These are phyloP conservation scores for Hirundichthys speculiger DNA, from an alignment of 2,113 vertebrate species.

Conservation along the genomic window DNA sequence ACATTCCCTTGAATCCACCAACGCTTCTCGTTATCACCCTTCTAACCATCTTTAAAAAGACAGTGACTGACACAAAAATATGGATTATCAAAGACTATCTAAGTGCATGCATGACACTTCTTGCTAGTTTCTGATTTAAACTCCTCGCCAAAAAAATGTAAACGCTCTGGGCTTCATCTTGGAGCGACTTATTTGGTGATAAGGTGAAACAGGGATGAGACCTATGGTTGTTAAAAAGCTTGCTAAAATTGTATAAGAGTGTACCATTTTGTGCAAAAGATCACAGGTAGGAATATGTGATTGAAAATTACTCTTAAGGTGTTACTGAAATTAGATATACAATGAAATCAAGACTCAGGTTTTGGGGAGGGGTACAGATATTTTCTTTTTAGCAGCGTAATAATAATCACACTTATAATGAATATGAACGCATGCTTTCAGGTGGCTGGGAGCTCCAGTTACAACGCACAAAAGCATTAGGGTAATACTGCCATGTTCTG, in stretches of 20 bases:
- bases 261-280: slow-evolving; percentile 42
- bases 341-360: slow-evolving; percentile 27
- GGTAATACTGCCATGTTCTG: slow-evolving; percentile 44
- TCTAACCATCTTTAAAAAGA: slow-evolving; percentile 70
- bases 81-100: slow-evolving; percentile 72
- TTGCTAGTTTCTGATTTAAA: slow-evolving; percentile 38
- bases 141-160: slow-evolving; percentile 41
- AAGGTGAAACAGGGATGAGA: slow-evolving; percentile 33
- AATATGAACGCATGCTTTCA: slow-evolving; percentile 68
- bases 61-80: slow-evolving; percentile 68
- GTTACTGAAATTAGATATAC: slow-evolving; percentile 10
- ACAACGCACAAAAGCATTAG: slow-evolving; percentile 56
- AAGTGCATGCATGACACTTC: slow-evolving; percentile 74
- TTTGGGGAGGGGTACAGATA: slow-evolving; percentile 33
- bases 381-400: slow-evolving; percentile 41
- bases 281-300: slow-evolving; percentile 13
- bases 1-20: slow-evolving; percentile 53
- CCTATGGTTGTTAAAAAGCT: slow-evolving; percentile 39
- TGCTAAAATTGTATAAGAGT: slow-evolving; percentile 33
- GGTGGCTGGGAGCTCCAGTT: slow-evolving; percentile 56
- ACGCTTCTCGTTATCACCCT: slow-evolving; percentile 29
- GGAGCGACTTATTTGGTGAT: slow-evolving; percentile 27
- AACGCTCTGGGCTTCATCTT: slow-evolving; percentile 60
- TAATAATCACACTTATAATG: slow-evolving; percentile 51
- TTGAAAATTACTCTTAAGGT: slow-evolving; percentile 26